These are phyloP conservation scores for Chaetops frenatus DNA, from an alignment of 2,113 vertebrate genomes.

Conservation along the genomic window DNA sequence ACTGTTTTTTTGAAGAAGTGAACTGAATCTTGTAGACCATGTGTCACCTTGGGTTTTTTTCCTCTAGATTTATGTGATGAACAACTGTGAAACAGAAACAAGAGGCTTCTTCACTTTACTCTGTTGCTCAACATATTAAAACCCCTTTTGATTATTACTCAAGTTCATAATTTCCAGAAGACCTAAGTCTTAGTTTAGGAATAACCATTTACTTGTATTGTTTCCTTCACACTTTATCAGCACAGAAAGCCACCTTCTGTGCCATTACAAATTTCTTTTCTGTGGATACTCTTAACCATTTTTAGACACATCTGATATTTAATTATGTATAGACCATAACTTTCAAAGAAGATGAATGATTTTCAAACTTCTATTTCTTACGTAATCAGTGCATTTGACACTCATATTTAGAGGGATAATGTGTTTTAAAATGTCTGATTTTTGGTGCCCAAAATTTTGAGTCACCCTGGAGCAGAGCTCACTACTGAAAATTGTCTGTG, in stretches of 20 bases:
- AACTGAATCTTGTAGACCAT: not conserved
- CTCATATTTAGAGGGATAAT: not conserved
- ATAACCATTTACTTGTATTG: not conserved
- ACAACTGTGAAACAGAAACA: not conserved
- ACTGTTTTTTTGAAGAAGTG: not conserved
- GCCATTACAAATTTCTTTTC: not conserved
- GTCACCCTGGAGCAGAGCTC: not conserved
- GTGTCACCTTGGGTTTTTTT: not conserved
- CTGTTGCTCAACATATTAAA: not conserved
- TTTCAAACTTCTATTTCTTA: not conserved
- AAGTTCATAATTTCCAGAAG: not conserved
- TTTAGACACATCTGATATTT: not conserved
- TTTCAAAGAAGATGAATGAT: not conserved
- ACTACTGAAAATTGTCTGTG: not conserved
- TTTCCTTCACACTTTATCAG: not conserved
- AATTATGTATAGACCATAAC: not conserved
- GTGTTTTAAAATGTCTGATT: not conserved
- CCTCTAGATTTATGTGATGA: not conserved
- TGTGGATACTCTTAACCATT: not conserved
- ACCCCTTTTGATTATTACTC: not conserved
- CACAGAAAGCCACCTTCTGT: not conserved
- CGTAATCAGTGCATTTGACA: not conserved
- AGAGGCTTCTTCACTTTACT: not conserved
- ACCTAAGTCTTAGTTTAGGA: not conserved
- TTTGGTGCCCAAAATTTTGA: not conserved